phyloP scores from a whole-genome alignment of 2,113 vertebrate genomes.

The Rhombomys opimus region DNA sequence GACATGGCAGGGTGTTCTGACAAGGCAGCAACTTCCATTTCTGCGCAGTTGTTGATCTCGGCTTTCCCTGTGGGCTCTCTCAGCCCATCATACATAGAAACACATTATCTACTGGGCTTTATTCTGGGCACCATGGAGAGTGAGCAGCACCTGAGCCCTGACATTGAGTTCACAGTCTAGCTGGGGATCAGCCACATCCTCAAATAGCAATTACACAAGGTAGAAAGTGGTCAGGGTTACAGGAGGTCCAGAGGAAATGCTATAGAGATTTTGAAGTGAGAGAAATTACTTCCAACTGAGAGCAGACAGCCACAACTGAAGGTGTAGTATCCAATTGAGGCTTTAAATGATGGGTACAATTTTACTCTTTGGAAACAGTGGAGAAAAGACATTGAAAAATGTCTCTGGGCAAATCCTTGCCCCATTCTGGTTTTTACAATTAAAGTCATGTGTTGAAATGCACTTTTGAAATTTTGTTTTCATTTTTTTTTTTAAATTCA shows the following conservation, averaged over 20 bases:
- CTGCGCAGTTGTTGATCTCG: not conserved
- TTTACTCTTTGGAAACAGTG: not conserved
- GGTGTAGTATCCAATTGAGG: not conserved
- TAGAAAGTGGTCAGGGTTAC: not conserved
- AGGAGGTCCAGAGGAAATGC: not conserved
- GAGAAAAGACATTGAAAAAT: not conserved
- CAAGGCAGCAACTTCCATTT: not conserved
- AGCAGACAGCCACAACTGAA: not conserved
- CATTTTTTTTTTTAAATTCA: not conserved
- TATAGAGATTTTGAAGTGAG: not conserved
- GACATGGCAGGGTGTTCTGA: not conserved
- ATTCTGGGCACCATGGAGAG: not conserved
- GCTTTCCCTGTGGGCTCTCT: not conserved
- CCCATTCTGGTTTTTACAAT: not conserved
- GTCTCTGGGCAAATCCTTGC: not conserved
- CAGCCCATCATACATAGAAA: not conserved
- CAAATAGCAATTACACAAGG: not conserved
- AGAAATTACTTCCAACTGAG: conserved; percentile 23
- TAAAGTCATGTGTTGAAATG: not conserved
- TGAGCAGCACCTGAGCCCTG: not conserved
- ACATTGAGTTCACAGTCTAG: not conserved
- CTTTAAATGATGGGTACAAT: not conserved
- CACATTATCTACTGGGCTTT: not conserved
- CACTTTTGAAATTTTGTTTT: not conserved
- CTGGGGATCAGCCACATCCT: not conserved